A percentile compares a stretch with the other conserved stretches of the same genome.
phyloP scores from a whole-genome alignment of 2,113 vertebrate species.

The Tragulus kanchil region DNA sequence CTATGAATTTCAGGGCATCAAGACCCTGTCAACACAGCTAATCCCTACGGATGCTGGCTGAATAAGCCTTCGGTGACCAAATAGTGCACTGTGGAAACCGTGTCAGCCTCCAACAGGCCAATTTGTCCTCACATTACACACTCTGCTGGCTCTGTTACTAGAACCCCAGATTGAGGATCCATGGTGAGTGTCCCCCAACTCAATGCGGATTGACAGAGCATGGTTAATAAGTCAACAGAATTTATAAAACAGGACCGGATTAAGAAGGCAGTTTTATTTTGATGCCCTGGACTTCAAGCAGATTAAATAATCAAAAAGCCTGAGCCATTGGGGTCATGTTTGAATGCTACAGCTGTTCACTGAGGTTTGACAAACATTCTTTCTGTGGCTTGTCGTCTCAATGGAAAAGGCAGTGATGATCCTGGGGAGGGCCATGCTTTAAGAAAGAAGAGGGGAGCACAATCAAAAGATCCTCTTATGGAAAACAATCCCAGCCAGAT shows the following conservation, averaged over 20 bases:
- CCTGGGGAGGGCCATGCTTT: constrained; percentile 40
- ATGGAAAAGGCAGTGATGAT: constrained; percentile 81
- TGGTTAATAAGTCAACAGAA: constrained; percentile 86
- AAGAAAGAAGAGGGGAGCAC: constrained; percentile 52
- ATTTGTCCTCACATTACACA: constrained; percentile 83
- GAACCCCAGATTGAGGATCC: constrained; percentile 82
- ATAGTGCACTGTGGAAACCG: constrained; percentile 84
- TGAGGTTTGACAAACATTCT: constrained; percentile 88
- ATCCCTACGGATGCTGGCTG: constrained; percentile 82
- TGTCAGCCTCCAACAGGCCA: constrained; percentile 83
- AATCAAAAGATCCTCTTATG: constrained; percentile 57
- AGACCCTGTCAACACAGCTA: constrained; percentile 86
- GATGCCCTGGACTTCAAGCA: constrained; percentile 88
- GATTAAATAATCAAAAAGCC: constrained; percentile 90
- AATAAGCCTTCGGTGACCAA: constrained; percentile 83
- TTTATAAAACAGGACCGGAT: constrained; percentile 81
- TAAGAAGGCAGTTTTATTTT: constrained; percentile 88
- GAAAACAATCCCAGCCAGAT: constrained; percentile 59
- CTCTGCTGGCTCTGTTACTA: constrained; percentile 80
- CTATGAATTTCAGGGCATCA: constrained; percentile 74
- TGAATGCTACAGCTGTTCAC: constrained; percentile 93
- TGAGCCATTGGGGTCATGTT: constrained; percentile 88
- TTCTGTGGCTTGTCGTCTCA: constrained; percentile 80
- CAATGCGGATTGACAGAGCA: constrained; percentile 76
- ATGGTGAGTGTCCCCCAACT: constrained; percentile 82